Conservation (phyloP, 2,113 vertebrate genomes). For the Rhea americana region DNA sequence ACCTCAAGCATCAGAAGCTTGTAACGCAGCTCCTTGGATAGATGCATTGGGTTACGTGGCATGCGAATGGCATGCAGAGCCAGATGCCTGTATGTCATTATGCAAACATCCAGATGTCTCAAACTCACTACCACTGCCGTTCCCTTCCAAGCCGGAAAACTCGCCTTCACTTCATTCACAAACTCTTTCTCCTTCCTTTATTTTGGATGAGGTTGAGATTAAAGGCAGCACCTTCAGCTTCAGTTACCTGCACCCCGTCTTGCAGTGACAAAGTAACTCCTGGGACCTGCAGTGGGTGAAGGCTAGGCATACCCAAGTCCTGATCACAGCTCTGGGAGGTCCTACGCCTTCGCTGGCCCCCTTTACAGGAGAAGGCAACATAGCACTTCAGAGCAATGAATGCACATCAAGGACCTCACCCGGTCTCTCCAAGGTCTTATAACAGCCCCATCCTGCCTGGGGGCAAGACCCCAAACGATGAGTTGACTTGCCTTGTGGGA, state of each 20-base stretch:
- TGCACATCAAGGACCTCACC: background rate
- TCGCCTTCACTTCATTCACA: background rate
- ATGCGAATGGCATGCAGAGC: background rate
- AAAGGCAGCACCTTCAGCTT: background rate
- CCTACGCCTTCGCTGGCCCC: background rate
- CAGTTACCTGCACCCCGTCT: background rate
- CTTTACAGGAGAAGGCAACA: background rate
- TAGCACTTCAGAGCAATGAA: background rate
- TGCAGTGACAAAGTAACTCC: background rate
- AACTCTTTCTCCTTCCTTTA: background rate
- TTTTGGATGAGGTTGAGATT: background rate
- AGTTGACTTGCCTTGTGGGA: background rate
- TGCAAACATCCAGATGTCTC: conserved; percentile 60
- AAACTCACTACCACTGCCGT: background rate
- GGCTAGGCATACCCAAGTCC: background rate
- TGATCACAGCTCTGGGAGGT: background rate
- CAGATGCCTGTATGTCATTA: conserved; percentile 25
- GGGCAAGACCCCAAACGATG: background rate
- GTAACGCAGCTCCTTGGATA: background rate
- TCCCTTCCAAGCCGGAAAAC: background rate
- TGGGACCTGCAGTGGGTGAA: background rate
- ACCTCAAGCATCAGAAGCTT: background rate
- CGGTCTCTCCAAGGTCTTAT: background rate
- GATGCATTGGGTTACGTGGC: background rate
- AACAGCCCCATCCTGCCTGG: background rate